phyloP scores from a whole-genome alignment of 2,797 vertebrate genomes.

The Heterohyrax brucei region DNA sequence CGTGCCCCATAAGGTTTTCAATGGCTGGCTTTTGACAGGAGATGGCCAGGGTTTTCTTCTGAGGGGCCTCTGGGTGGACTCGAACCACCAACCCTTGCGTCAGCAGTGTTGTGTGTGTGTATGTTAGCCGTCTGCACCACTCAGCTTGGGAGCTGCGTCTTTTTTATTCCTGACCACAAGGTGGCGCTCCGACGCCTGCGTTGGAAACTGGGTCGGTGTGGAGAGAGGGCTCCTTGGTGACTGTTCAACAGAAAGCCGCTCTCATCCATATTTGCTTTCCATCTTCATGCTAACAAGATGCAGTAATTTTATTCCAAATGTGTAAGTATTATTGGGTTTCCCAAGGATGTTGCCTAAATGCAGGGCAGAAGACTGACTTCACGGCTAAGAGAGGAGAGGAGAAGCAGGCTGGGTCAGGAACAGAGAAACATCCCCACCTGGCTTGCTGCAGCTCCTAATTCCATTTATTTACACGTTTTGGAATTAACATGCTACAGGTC shows the following conservation, averaged over 20 bases:
- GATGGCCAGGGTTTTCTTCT: no score
- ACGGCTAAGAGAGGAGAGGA: slow-evolving; percentile 48
- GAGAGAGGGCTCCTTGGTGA: slow-evolving; percentile 63
- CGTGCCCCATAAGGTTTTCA: no score
- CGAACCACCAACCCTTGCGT: neutral
- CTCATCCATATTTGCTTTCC: slow-evolving; percentile 79
- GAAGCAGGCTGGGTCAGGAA: slow-evolving; percentile 41
- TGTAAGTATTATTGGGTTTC: slow-evolving; percentile 83
- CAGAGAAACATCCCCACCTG: slow-evolving; percentile 59
- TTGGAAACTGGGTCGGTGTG: slow-evolving; percentile 61
- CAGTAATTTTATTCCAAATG: slow-evolving; percentile 83
- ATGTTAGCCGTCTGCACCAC: neutral
- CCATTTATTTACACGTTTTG: slow-evolving; percentile 55
- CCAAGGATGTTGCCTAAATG: slow-evolving; percentile 76
- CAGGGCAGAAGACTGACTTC: slow-evolving; percentile 62
- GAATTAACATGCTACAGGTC: slow-evolving; percentile 67
- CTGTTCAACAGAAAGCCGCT: slow-evolving; percentile 74
- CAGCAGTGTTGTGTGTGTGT: neutral
- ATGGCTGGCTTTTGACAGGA: no score
- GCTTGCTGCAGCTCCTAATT: slow-evolving; percentile 53
- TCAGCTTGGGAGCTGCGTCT: neutral
- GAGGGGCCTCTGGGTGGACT: neutral
- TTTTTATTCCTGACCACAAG: slow-evolving; percentile 84
- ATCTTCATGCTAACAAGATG: slow-evolving; percentile 77
- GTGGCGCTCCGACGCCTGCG: slow-evolving; percentile 88